These are phyloP conservation scores for Oscheius sp. DNA, from an alignment of 1,140 invertebrate species.

Conservation along the genomic window DNA sequence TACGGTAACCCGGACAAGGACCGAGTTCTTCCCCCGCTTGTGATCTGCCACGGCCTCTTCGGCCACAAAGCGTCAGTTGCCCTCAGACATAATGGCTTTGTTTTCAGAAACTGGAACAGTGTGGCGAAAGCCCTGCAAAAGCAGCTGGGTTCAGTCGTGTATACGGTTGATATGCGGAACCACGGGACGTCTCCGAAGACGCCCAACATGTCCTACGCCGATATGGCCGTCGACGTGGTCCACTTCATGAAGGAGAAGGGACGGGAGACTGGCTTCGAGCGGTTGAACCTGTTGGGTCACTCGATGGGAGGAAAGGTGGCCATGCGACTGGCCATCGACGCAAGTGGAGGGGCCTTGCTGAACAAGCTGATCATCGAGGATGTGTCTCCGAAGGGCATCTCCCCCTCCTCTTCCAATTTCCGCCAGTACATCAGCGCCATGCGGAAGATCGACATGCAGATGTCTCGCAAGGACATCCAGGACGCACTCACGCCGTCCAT, in stretches of 20 bases:
- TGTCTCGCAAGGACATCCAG: slow-evolving; percentile 40
- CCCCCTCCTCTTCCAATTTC: slow-evolving; percentile 30
- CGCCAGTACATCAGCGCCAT: slow-evolving; percentile 42
- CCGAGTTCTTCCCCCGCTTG: not conserved
- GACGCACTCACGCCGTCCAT: slow-evolving; percentile 39
- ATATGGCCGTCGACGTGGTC: slow-evolving; percentile 49
- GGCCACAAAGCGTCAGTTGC: not conserved
- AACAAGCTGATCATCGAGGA: slow-evolving; percentile 50
- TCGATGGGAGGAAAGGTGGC: slow-evolving; percentile 56
- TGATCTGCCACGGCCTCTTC: not conserved
- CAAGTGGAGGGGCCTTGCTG: slow-evolving; percentile 18
- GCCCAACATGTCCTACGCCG: slow-evolving; percentile 37
- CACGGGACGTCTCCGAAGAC: slow-evolving; percentile 48
- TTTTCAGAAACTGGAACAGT: slow-evolving; percentile 55
- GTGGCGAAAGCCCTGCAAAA: slow-evolving; percentile 49
- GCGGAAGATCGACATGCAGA: slow-evolving; percentile 44
- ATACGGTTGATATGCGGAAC: slow-evolving; percentile 49
- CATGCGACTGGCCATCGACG: slow-evolving; percentile 41
- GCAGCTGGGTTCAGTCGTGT: slow-evolving; percentile 45
- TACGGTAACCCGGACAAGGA: not conserved
- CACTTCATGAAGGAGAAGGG: slow-evolving; percentile 43
- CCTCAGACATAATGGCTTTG: no score
- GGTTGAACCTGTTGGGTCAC: slow-evolving; percentile 46
- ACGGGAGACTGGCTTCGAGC: slow-evolving; percentile 28
- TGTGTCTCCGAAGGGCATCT: slow-evolving; percentile 31